phyloP scores from a whole-genome alignment of 2,888 invertebrate species.

The Bedellia somnulentella region DNA sequence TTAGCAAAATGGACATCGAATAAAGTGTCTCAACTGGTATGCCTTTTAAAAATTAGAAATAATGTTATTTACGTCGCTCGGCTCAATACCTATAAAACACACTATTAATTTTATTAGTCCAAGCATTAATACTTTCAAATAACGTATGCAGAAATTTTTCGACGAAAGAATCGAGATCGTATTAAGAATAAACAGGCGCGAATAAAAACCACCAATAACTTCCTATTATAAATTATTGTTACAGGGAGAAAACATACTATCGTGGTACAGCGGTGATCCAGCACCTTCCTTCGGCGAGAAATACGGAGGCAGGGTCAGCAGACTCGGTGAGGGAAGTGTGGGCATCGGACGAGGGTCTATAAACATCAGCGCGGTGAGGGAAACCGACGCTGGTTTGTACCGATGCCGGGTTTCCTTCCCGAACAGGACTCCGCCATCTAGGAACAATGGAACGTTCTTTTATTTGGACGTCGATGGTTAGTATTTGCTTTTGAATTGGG shows the following conservation, averaged over 20 bases:
- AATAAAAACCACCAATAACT: too few relatives aligned
- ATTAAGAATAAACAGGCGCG: too few relatives aligned
- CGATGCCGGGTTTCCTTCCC: constrained; percentile 89
- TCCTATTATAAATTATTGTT: too few relatives aligned
- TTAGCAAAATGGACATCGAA: too few relatives aligned
- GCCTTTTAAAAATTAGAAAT: too few relatives aligned
- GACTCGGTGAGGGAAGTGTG: constrained; percentile 52
- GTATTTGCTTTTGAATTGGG: constrained; percentile 16
- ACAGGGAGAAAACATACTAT: constrained; percentile 78
- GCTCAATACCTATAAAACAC: too few relatives aligned
- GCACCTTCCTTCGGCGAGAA: constrained; percentile 75
- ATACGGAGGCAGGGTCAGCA: constrained; percentile 74
- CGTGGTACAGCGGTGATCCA: constrained; percentile 75
- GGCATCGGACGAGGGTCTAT: constrained; percentile 69
- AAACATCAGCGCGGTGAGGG: constrained; percentile 84
- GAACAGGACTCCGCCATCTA: constrained; percentile 80
- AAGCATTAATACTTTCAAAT: too few relatives aligned
- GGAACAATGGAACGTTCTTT: constrained; percentile 89
- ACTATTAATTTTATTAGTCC: too few relatives aligned
- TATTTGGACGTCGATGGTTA: constrained; percentile 85
- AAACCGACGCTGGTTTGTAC: constrained; percentile 89
- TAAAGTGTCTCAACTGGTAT: too few relatives aligned
- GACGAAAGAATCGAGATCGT: too few relatives aligned
- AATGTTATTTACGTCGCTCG: too few relatives aligned
- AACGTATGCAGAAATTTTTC: too few relatives aligned